A percentile compares a stretch with the other conserved stretches of the same genome.
phyloP scores from a whole-genome alignment of 2,797 vertebrate genomes.

The Anabacerthia variegaticeps region DNA sequence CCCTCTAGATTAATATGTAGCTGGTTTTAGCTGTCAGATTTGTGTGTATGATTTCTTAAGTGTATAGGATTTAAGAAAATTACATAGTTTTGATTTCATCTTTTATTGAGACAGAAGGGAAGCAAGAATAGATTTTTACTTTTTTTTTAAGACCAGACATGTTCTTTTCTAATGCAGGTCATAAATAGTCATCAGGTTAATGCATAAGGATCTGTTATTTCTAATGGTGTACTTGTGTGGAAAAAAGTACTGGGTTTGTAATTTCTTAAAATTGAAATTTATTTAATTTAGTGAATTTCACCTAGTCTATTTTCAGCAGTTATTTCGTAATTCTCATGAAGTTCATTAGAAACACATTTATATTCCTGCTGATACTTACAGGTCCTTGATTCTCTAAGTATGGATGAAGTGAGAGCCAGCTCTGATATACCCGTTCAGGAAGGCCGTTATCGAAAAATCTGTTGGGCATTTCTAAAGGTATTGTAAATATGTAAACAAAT shows the following conservation, averaged over 20 bases:
- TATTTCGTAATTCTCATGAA: not conserved
- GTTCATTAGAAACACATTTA: not conserved
- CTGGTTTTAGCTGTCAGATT: not conserved
- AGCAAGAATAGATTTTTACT: not conserved
- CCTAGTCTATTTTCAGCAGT: not conserved
- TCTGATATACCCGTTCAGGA: constrained; percentile 80
- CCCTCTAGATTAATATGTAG: not conserved
- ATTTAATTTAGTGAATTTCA: not conserved
- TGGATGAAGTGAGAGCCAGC: constrained; percentile 84
- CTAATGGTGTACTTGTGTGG: not conserved
- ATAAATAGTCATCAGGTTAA: not conserved
- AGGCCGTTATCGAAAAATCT: constrained; percentile 89
- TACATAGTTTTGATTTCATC: not conserved
- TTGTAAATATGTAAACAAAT: constrained; percentile 1
- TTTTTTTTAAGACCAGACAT: not conserved
- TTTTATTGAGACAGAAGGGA: not conserved
- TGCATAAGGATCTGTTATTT: not conserved
- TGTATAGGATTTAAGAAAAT: not conserved
- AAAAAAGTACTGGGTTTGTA: not conserved
- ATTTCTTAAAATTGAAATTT: not conserved
- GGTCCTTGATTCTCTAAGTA: constrained; percentile 91
- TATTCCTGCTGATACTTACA: constrained; percentile 62
- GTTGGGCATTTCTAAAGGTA: constrained; percentile 98
- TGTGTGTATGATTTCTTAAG: not conserved
- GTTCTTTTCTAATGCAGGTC: not conserved